Evolutionary conservation across 2,113 vertebrate genomes (phyloP), one percentile per base, ranked within the genome.

Genomic region (Columba janthina): DNA sequence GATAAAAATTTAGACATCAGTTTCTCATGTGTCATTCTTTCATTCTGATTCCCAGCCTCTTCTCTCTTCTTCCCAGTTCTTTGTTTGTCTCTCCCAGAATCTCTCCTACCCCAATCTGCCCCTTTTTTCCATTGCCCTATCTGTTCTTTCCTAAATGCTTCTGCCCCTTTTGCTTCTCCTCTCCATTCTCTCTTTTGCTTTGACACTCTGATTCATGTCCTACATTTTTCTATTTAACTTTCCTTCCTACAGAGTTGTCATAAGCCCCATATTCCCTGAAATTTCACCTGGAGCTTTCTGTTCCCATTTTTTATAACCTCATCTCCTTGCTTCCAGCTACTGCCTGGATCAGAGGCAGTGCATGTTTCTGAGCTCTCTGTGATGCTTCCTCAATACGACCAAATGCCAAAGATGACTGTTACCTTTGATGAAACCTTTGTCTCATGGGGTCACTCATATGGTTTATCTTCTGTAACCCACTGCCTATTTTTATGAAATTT

Each of bases 1-100:
- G 90, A 94, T 95, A 94, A 97, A 97, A 93, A 57, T 42, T 54
- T 87, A 92, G 48, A 44, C 8, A 12, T 72, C 38, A 38, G 16
- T 76, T 94, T 90, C 26, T 79, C 40, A 32, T 32, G 38, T 50
- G 62, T 91, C n/a, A 15, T 44, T 81, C 28, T 58, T 89, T 77
- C 56, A 53, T 83, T 82, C 44, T 77, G 34, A 58, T 86, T 95
- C 46, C 9, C 8, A 42, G 14, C 22, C 26, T 85, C 17, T 77
- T 88, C 58, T 82, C 60, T 79, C 16, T 69, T 70, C 29, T 82
- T 83, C 24, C 6, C n/a, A 57, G 24, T 69, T 80, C 69, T 85
- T 81, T 24, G 25, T 48, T 24, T 51, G 18, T 69, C 17, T 53
- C 34, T 84, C n/a, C 28, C 21, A 38, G 42, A 69, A 67, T 62